These are phyloP conservation scores for Lobophora halterata DNA, from an alignment of 2,888 invertebrate genomes.

Conservation along the genomic window DNA sequence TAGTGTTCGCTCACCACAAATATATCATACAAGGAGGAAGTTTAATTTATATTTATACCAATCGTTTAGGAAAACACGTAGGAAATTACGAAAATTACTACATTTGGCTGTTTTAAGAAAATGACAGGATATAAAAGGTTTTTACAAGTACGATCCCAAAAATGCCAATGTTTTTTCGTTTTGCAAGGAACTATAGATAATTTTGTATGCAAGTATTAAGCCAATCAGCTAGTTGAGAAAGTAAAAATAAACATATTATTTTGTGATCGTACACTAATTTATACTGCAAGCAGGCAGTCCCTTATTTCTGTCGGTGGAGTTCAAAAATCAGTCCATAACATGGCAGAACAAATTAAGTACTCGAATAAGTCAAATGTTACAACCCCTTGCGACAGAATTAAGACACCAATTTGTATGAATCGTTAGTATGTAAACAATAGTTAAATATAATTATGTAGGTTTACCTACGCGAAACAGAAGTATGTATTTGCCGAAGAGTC, in stretches of 20 bases:
- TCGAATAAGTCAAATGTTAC: constrained; percentile 51
- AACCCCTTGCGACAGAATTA: constrained; percentile 42
- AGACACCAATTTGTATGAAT: constrained; percentile 41
- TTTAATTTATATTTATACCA: constrained; percentile 27
- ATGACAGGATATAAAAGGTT: constrained; percentile 65
- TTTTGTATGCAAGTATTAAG: too few species aligned
- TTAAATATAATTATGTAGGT: constrained; percentile 52
- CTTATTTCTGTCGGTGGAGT: constrained; percentile 39
- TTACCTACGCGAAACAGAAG: constrained; percentile 56
- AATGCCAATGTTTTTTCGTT: constrained; percentile 14
- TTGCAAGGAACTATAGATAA: too few species aligned
- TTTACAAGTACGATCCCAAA: constrained; percentile 46
- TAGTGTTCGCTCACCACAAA: constrained; percentile 47
- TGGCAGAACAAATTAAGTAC: constrained; percentile 44
- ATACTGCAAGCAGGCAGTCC: constrained; percentile 61
- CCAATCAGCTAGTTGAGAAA: constrained; percentile 14
- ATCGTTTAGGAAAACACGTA: constrained; percentile 31
- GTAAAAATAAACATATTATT: constrained; percentile 9
- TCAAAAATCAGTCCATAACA: constrained; percentile 36
- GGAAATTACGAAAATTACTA: constrained; percentile 27
- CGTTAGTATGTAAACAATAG: constrained; percentile 62
- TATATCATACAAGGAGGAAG: constrained; percentile 45
- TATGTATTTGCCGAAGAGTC: constrained; percentile 69
- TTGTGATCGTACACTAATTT: constrained; percentile 26
- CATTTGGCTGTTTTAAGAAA: constrained; percentile 46